A percentile compares a stretch with the other conserved stretches of the same genome.
Evolutionary conservation across 2,113 vertebrate genomes (phyloP).

Genomic region (Syngnathus floridae): DNA sequence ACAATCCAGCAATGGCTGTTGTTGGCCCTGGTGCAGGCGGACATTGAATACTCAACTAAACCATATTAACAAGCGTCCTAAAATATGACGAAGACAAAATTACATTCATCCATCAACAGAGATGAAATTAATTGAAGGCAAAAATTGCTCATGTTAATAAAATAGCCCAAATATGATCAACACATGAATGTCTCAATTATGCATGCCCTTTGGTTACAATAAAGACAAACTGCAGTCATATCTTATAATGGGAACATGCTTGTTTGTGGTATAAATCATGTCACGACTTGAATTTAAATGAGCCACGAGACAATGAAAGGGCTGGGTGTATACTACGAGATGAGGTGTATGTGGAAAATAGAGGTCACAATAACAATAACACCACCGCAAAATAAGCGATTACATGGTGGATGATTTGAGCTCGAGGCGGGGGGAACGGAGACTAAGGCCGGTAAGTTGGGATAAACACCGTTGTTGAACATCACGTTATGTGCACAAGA

Average conservation of each 20-base stretch:
- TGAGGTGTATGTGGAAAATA: background rate
- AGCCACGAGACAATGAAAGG: background rate
- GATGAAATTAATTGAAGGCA: too few relatives aligned
- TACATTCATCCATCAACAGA: too few relatives aligned
- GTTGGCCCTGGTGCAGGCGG: too few relatives aligned
- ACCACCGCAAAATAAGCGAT: conserved; percentile 3
- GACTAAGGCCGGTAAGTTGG: background rate
- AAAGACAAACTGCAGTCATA: background rate
- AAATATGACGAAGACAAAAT: too few relatives aligned
- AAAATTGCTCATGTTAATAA: background rate
- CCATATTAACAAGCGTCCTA: too few relatives aligned
- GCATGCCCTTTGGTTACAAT: background rate
- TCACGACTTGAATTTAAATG: conserved; percentile 3
- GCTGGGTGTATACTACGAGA: background rate
- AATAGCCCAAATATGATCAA: background rate
- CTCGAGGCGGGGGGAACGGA: background rate
- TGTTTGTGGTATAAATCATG: background rate
- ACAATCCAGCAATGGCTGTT: too few relatives aligned
- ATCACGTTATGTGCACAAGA: background rate
- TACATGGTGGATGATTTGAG: conserved; percentile 6
- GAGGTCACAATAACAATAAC: conserved; percentile 4
- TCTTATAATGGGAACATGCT: background rate
- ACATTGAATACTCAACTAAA: too few relatives aligned
- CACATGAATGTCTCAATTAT: background rate
- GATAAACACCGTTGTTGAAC: background rate